These are phyloP conservation scores for Lepidothrix coronata DNA, from an alignment of 2,113 vertebrate species.

Conservation along the genomic window DNA sequence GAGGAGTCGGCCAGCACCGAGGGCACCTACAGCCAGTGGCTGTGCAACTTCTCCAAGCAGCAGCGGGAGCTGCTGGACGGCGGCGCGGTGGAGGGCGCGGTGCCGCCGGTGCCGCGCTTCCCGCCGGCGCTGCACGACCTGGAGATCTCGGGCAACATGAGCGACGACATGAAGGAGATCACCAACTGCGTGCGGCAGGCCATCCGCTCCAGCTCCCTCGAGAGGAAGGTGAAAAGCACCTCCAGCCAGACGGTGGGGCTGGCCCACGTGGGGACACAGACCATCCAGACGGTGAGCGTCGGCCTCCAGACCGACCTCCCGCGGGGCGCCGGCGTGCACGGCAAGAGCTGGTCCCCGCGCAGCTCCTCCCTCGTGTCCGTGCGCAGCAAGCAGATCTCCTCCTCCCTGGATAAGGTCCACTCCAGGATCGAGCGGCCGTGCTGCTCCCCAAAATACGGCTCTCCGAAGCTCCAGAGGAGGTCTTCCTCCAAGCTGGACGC, in stretches of 20 bases:
- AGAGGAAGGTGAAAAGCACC: conserved; percentile 89
- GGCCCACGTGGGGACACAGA: conserved; percentile 87
- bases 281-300: conserved; percentile 83
- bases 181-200: conserved; percentile 97
- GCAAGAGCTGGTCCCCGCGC: conserved; percentile 91
- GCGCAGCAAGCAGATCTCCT: conserved; percentile 92
- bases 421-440: conserved; percentile 91
- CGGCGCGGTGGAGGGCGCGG: conserved; percentile 38
- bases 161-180: conserved; percentile 99
- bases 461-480: conserved; percentile 91
- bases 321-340: conserved; percentile 76
- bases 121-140: conserved; percentile 81
- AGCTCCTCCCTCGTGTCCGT: conserved; percentile 85
- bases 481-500: conserved; percentile 90
- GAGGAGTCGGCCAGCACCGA: conserved; percentile 70
- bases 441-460: conserved; percentile 96
- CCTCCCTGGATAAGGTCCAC: conserved; percentile 95
- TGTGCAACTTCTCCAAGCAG: conserved; percentile 90
- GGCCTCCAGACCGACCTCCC: conserved; percentile 89
- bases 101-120: conserved; percentile 67
- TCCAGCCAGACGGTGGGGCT: conserved; percentile 85
- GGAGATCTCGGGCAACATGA: conserved; percentile 94
- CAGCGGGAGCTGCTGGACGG: conserved; percentile 86
- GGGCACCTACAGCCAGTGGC: conserved; percentile 87
- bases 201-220: conserved; percentile 93